Evolutionary conservation across 2,888 invertebrate genomes (phyloP).

Genomic region (Cheilosia vulpina): DNA sequence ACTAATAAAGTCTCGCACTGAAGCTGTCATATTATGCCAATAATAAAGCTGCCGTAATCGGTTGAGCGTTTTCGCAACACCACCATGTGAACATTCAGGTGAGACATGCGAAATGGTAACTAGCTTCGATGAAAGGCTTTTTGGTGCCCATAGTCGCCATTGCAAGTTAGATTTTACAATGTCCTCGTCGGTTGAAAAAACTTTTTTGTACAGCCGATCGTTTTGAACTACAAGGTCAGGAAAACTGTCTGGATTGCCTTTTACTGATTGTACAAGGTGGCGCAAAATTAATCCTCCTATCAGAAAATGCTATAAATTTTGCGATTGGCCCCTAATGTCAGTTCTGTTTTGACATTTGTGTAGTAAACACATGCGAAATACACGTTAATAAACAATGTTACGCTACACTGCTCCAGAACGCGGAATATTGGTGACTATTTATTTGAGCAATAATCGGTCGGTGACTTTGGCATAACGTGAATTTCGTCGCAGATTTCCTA

Average conservation of each 20-base stretch:
- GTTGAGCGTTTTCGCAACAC: background rate
- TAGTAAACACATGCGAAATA: too few species aligned
- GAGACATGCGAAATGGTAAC: background rate
- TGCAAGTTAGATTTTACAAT: background rate
- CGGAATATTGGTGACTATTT: too few species aligned
- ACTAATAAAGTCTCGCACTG: background rate
- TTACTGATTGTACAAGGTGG: too few species aligned
- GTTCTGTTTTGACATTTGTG: too few species aligned
- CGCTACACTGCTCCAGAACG: too few species aligned
- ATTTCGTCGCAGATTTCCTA: too few species aligned
- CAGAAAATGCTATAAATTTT: too few species aligned
- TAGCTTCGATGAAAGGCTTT: background rate
- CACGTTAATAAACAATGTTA: too few species aligned
- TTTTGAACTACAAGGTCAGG: background rate
- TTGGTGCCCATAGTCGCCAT: slow-evolving; percentile 15
- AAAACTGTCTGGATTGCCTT: background rate
- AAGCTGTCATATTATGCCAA: slow-evolving; percentile 2
- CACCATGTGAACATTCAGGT: background rate
- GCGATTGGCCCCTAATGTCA: too few species aligned
- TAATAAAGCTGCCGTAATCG: background rate
- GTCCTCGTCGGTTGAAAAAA: background rate
- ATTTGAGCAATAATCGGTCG: too few species aligned
- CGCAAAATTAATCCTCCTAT: too few species aligned
- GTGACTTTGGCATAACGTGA: too few species aligned
- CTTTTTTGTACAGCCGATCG: background rate